Evolutionary conservation across 2,113 vertebrate genomes (phyloP).

Genomic region (Arothron firmamentum): DNA sequence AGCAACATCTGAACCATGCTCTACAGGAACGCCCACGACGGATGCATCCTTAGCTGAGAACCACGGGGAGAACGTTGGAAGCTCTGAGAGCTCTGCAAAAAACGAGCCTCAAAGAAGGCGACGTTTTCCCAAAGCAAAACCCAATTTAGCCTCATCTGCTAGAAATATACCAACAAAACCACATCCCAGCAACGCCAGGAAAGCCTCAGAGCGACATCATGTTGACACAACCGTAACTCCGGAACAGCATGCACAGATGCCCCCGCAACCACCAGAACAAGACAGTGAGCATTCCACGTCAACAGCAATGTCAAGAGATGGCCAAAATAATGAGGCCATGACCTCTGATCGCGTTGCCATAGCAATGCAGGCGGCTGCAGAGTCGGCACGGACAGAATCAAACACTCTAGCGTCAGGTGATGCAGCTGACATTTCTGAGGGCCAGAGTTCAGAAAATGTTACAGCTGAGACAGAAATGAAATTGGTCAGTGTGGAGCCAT

Average conservation of each 20-base stretch:
- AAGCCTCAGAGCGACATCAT: background rate
- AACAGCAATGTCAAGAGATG: background rate
- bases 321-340: background rate
- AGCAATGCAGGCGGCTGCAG: background rate
- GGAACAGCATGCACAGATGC: conserved; percentile 10
- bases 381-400: background rate
- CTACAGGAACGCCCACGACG: background rate
- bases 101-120: conserved; percentile 25
- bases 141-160: conserved; percentile 29
- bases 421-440: background rate
- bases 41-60: conserved; percentile 4
- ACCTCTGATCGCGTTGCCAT: background rate
- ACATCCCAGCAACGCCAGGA: background rate
- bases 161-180: conserved; percentile 13
- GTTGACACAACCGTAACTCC: background rate
- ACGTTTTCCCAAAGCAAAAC: conserved; percentile 41
- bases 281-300: background rate
- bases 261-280: background rate
- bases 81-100: conserved; percentile 13
- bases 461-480: background rate
- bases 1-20: background rate
- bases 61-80: background rate
- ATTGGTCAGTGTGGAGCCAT: background rate
- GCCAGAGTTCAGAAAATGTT: background rate
- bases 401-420: background rate